Evolutionary conservation across 1,140 invertebrate species (phyloP).

Genomic region (Andrena cerasifolii): DNA sequence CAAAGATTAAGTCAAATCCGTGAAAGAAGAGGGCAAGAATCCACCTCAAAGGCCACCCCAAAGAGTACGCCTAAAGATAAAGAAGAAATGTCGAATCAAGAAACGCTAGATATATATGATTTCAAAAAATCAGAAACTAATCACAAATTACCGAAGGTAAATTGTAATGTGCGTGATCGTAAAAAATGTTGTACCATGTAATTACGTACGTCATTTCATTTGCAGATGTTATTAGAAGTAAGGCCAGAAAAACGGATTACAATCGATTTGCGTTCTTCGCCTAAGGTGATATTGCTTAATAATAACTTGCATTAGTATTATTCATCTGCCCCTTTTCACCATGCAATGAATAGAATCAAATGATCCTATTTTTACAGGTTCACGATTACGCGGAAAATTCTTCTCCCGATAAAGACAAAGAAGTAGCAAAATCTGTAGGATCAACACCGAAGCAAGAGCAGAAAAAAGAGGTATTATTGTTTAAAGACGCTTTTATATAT

Average conservation of each 20-base stretch:
- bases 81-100: background rate
- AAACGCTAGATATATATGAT: constrained; percentile 8
- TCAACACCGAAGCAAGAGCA: background rate
- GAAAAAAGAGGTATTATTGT: constrained; percentile 15
- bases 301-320: no score
- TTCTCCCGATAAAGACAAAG: background rate
- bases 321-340: no score
- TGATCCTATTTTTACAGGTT: background rate
- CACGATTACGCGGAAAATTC: background rate
- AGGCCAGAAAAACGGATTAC: background rate
- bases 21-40: background rate
- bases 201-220: background rate
- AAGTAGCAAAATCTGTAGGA: background rate
- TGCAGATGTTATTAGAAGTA: background rate
- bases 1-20: background rate
- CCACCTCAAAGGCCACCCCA: no score
- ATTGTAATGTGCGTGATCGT: background rate
- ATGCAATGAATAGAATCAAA: background rate
- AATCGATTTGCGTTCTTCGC: background rate
- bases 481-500: background rate
- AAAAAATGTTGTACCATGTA: background rate
- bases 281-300: no score
- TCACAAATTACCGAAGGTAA: constrained; percentile 2
- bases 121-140: background rate
- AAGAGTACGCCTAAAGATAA: background rate